Evolutionary conservation across 2,113 vertebrate genomes (phyloP).

Genomic region (Montifringilla adamsi): DNA sequence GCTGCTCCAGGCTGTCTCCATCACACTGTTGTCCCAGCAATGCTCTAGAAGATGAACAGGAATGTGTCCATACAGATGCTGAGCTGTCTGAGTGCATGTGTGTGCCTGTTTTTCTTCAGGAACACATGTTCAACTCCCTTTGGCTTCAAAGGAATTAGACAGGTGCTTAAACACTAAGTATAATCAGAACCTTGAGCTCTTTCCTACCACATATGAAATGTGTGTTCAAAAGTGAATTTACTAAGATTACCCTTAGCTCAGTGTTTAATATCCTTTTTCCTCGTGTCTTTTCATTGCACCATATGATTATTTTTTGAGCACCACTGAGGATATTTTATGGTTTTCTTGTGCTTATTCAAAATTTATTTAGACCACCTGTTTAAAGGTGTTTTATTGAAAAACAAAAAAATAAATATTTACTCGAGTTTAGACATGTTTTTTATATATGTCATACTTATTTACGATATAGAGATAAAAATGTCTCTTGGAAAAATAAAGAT

Average conservation of each 20-base stretch:
- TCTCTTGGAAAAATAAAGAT: background rate
- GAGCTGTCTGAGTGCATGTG: background rate
- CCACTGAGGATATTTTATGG: background rate
- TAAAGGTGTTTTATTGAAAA: background rate
- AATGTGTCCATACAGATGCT: background rate
- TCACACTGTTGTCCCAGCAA: background rate
- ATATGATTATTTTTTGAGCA: background rate
- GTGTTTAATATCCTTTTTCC: background rate
- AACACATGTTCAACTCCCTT: background rate
- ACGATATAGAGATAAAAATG: background rate
- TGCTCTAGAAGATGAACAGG: background rate
- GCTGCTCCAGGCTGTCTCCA: background rate
- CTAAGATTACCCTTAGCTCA: background rate
- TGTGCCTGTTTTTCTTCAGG: background rate
- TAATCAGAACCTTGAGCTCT: background rate
- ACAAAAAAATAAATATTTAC: background rate
- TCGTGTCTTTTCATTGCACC: background rate
- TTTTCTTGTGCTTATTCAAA: background rate
- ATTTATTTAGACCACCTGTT: background rate
- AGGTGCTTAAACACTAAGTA: background rate
- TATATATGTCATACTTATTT: background rate
- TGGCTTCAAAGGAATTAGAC: background rate
- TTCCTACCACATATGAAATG: background rate
- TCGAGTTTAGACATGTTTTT: background rate
- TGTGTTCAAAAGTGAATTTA: slow-evolving; percentile 15